Evolutionary conservation across 2,888 invertebrate species (phyloP).

Genomic region (Auanema sp.): DNA sequence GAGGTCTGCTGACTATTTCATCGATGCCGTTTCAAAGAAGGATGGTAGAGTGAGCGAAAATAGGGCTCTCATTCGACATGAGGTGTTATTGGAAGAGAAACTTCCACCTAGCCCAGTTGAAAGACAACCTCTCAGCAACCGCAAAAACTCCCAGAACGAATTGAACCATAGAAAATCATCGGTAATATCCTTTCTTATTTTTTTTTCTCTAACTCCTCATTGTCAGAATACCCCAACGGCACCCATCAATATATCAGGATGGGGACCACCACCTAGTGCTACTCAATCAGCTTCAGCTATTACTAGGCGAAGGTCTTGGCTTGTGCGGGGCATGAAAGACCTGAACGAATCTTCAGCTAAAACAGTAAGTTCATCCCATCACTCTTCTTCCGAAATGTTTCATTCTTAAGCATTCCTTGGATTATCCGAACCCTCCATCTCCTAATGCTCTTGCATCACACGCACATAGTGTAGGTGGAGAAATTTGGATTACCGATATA

Average conservation of each 20-base stretch:
- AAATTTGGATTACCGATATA: conserved; percentile 31
- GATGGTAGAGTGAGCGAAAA: conserved; percentile 10
- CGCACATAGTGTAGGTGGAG: conserved; percentile 32
- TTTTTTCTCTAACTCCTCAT: background rate
- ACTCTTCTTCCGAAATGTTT: background rate
- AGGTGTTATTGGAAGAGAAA: background rate
- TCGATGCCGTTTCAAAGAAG: conserved; percentile 9
- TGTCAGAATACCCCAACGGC: conserved; percentile 1
- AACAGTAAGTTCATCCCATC: conserved; percentile 4
- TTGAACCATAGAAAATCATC: background rate
- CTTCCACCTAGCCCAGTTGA: conserved; percentile 10
- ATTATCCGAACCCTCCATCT: conserved; percentile 33
- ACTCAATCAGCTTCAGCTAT: conserved; percentile 8
- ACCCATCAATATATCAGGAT: conserved; percentile 5
- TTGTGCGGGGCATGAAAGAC: background rate
- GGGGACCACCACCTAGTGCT: background rate
- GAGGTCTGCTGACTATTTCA: conserved; percentile 45
- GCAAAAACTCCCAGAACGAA: conserved; percentile 20
- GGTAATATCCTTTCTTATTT: background rate
- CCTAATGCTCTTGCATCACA: conserved; percentile 12
- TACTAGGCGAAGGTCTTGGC: conserved; percentile 21
- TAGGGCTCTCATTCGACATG: background rate
- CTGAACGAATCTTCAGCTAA: background rate
- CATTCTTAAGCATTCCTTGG: conserved; percentile 38
- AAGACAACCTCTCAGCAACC: conserved; percentile 15